Conservation (phyloP, 2,888 invertebrate species). For the Agrenia bidenticulata region DNA sequence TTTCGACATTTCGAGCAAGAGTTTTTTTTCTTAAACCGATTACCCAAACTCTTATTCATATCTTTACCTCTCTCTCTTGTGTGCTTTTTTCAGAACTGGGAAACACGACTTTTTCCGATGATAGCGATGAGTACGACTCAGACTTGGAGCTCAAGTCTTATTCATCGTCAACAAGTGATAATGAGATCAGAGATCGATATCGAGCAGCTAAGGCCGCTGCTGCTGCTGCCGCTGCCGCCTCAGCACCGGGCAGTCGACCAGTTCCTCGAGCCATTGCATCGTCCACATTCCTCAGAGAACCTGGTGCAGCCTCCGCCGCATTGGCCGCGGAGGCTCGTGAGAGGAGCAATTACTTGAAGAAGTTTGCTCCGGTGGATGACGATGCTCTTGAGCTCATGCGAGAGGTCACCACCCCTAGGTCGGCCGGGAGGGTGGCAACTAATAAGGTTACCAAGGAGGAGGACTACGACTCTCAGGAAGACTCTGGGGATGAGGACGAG, state of each 20-base stretch:
- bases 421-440: neutral
- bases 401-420: neutral
- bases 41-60: too few relatives aligned
- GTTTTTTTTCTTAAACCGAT: too few relatives aligned
- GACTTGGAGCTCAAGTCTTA: neutral
- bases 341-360: slow-evolving; percentile 11
- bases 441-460: slow-evolving; percentile 6
- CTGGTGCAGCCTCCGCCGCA: neutral
- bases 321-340: slow-evolving; percentile 9
- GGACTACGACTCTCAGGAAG: slow-evolving; percentile 12
- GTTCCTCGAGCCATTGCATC: slow-evolving; percentile 10
- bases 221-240: slow-evolving; percentile 18
- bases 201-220: slow-evolving; percentile 25
- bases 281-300: neutral
- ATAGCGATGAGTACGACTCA: slow-evolving; percentile 35
- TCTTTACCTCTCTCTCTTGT: too few relatives aligned
- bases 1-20: too few relatives aligned
- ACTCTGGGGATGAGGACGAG: slow-evolving; percentile 21
- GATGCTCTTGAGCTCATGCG: neutral
- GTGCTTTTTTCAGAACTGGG: slow-evolving; percentile 33
- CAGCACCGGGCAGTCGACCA: neutral
- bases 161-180: neutral
- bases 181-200: neutral
- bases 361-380: slow-evolving; percentile 11
- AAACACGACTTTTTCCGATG: slow-evolving; percentile 45